Percentiles rank a stretch among this genome's conserved stretches.
Conservation (phyloP, 1,140 invertebrate genomes). For the Halesus radiatus region DNA sequence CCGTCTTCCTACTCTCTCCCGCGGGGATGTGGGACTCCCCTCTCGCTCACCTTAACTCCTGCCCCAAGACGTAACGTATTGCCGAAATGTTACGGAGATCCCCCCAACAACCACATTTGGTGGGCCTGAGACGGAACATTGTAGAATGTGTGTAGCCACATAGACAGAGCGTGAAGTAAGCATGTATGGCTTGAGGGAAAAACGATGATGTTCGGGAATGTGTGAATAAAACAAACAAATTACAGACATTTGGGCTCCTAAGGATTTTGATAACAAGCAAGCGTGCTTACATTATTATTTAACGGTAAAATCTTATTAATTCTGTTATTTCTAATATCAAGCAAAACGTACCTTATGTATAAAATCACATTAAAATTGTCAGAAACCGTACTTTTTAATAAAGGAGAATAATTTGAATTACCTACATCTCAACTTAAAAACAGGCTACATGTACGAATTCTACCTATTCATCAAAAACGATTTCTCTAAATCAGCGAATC, state of each 20-base stretch:
- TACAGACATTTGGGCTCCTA: background rate
- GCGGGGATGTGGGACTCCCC: background rate
- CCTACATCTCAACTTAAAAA: too few relatives aligned
- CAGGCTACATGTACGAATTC: too few relatives aligned
- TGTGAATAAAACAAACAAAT: constrained; percentile 7
- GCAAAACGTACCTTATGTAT: too few relatives aligned
- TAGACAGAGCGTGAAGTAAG: background rate
- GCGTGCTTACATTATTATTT: background rate
- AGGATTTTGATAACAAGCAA: constrained; percentile 7
- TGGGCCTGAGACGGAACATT: background rate
- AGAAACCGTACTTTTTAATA: too few relatives aligned
- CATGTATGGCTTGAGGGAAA: constrained; percentile 5
- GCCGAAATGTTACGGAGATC: background rate
- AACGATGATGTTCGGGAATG: constrained; percentile 25
- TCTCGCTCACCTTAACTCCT: background rate
- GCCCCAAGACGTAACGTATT: background rate
- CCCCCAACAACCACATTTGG: constrained; percentile 4
- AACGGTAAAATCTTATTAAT: background rate
- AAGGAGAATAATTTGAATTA: too few relatives aligned
- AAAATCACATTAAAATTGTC: too few relatives aligned
- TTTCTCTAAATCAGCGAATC: too few relatives aligned
- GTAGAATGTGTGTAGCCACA: background rate
- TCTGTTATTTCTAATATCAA: too few relatives aligned
- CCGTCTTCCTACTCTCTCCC: background rate
- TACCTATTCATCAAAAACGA: too few relatives aligned